Conservation (phyloP, 2,888 invertebrate genomes). For the Drosophila kuntzei region DNA sequence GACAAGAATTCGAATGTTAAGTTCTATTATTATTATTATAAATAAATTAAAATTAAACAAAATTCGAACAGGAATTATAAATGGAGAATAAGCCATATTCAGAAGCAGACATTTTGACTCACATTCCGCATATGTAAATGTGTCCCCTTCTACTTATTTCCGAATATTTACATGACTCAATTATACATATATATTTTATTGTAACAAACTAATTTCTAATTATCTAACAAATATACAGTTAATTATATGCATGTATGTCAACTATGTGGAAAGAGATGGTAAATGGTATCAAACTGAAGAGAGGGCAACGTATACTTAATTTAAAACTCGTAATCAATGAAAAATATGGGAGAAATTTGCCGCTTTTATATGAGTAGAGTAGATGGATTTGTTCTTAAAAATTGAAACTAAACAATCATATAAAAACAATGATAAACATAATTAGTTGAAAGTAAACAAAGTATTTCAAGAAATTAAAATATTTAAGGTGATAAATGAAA, state of each 20-base stretch:
- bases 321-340: neutral
- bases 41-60: neutral
- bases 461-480: neutral
- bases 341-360: neutral
- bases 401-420: neutral
- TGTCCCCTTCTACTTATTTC: neutral
- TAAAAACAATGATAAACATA: neutral
- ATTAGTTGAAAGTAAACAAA: neutral
- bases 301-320: neutral
- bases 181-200: neutral
- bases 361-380: no score
- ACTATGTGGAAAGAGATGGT: neutral
- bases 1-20: no score
- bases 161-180: neutral
- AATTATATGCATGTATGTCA: neutral
- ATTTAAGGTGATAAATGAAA: neutral
- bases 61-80: neutral
- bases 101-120: neutral
- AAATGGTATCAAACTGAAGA: neutral
- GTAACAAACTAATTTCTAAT: neutral
- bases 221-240: neutral
- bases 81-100: neutral
- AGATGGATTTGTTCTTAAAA: neutral
- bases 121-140: neutral
- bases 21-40: no score